Evolutionary conservation across 92 coral and sea anemone species (phyloP), one percentile per base, ranked within the genome.

Genomic region (Zoanthus gigantus): DNA sequence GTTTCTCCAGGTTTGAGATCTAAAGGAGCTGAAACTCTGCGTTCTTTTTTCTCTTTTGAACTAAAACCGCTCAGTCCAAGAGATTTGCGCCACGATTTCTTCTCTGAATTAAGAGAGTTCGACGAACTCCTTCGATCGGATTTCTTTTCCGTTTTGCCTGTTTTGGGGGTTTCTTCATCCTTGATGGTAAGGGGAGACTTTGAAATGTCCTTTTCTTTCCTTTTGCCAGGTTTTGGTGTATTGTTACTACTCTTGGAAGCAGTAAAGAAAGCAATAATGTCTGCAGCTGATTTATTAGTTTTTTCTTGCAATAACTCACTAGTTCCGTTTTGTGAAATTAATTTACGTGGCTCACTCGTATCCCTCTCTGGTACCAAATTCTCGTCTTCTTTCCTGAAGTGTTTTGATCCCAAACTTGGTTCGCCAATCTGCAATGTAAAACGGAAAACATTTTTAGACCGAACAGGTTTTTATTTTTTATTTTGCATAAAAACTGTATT

Each of bases 71-170:
- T 82, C 63, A 95, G 88, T 47, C 98, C 98, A 44, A 95, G 69
- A 7, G 98, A 93, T 82, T 84, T 93, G 17, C 98, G 85, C 98
- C 98, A 95, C 0, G 98, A 95, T 61, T 88, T 91, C 37, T 90
- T 88, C 84, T 88, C 91, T 11, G 96, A 92, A 54, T 94, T 94
- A 8, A 91, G 86, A 53, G 93, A 89, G 30, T 91, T 83, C 7
- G 91, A 68, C 0, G 92, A 94, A 57, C 94, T 91, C 79, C 92
- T 83, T 9, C 94, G 92, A 74, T 94, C 98, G 44, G 92, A 56
- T 76, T 94, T 94, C 31, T 74, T 66, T 81, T 81, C 85, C 46
- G 65, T 60, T 18, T 81, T 81, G 13, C 74, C 66, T 13, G 85
- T 81, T 42, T 81, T 81, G 12, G 85, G 85, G 12, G 85, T 81